Percentiles rank a stretch among this genome's conserved stretches.
Conservation (phyloP, 2,888 invertebrate species). For the Chymomyza fuscimana region DNA sequence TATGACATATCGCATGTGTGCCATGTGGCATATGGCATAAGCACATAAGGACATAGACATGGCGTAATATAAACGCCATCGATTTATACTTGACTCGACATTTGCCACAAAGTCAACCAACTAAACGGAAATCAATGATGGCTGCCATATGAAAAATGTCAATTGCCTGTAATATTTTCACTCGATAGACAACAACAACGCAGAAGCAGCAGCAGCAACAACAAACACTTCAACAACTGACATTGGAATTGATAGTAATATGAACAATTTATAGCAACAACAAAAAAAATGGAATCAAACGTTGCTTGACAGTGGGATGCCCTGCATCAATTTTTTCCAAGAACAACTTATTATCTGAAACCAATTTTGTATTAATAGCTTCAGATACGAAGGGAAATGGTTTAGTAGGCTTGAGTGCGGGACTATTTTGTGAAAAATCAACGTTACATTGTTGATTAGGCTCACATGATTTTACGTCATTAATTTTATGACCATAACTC, state of each 20-base stretch:
- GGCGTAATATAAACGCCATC: conserved; percentile 35
- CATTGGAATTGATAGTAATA: neutral
- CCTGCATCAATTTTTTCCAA: too few species aligned
- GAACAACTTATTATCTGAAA: too few species aligned
- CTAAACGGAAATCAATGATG: conserved; percentile 54
- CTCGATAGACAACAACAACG: conserved; percentile 2
- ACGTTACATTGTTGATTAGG: too few species aligned
- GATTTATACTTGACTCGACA: conserved; percentile 29
- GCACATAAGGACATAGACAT: neutral
- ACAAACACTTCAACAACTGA: conserved; percentile 16
- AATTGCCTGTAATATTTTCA: conserved; percentile 45
- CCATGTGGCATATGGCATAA: conserved; percentile 25
- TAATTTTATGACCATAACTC: too few species aligned
- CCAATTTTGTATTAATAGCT: too few species aligned
- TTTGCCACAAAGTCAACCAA: conserved; percentile 26
- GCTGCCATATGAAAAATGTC: conserved; percentile 56
- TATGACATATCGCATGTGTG: conserved; percentile 36
- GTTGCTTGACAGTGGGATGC: too few species aligned
- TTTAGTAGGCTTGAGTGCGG: too few species aligned
- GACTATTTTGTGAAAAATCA: too few species aligned
- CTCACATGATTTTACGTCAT: too few species aligned
- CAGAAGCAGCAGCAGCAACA: conserved; percentile 24
- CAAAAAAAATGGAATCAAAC: neutral
- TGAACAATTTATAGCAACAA: neutral
- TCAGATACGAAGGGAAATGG: too few species aligned